These are phyloP conservation scores for Epiblema foenella DNA, from an alignment of 2,888 invertebrate genomes.

Conservation along the genomic window DNA sequence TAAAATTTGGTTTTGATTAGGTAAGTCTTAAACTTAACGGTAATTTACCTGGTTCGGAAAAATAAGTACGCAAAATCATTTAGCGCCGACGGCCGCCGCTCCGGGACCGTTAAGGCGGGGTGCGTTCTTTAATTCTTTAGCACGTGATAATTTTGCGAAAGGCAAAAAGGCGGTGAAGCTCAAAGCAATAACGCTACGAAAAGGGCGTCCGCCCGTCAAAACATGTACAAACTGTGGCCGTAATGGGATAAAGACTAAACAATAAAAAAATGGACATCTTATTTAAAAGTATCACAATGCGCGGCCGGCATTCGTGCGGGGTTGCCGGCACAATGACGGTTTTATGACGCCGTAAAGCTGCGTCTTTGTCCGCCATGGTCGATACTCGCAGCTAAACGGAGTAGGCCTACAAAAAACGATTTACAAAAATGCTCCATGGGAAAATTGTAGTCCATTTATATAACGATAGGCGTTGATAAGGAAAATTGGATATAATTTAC, in stretches of 20 bases:
- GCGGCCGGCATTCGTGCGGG: conserved; percentile 72
- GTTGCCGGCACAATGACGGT: conserved; percentile 71
- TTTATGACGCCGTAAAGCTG: conserved; percentile 77
- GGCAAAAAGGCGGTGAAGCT: conserved; percentile 61
- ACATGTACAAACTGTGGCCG: conserved; percentile 78
- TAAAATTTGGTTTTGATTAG: neutral
- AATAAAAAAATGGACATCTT: conserved; percentile 82
- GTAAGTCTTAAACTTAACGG: conserved; percentile 1
- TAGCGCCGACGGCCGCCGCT: conserved; percentile 5
- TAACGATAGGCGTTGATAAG: conserved; percentile 30
- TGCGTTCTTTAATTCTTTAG: conserved; percentile 53
- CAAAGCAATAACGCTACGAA: conserved; percentile 64
- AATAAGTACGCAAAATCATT: neutral
- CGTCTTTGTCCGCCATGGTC: conserved; percentile 76
- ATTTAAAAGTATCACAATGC: conserved; percentile 80
- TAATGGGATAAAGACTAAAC: conserved; percentile 70
- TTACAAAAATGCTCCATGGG: conserved; percentile 37
- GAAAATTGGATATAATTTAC: conserved; percentile 16
- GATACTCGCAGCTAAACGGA: conserved; percentile 68
- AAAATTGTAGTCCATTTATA: conserved; percentile 32
- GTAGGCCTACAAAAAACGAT: conserved; percentile 52
- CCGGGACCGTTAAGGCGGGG: conserved; percentile 26
- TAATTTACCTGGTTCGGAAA: conserved; percentile 1
- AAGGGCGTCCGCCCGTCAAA: conserved; percentile 74
- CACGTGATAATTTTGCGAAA: conserved; percentile 74